A percentile compares a stretch with the other conserved stretches of the same genome.
These are phyloP conservation scores for Podotricha telesiphe DNA, from an alignment of 2,888 invertebrate species.

Conservation along the genomic window DNA sequence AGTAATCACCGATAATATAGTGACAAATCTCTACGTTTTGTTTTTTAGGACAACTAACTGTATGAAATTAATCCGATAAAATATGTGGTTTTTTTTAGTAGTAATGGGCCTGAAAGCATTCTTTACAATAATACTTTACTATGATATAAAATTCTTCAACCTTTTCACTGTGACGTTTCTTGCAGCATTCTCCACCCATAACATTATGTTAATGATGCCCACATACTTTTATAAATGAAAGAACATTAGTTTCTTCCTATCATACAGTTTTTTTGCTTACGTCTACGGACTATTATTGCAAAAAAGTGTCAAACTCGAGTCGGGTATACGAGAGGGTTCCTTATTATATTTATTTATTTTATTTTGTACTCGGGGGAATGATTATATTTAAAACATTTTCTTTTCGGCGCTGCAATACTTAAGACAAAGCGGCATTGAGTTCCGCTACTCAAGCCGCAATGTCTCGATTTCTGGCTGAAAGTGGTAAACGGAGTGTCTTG, in stretches of 20 bases:
- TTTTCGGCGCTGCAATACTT: no score
- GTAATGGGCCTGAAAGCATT: no score
- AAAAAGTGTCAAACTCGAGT: not conserved
- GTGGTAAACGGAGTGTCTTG: no score
- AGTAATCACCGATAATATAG: not conserved
- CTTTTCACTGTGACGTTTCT: not conserved
- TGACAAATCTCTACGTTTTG: not conserved
- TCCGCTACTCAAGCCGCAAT: no score
- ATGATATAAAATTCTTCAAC: not conserved
- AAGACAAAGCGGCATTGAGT: no score
- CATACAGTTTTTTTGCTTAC: constrained; percentile 15
- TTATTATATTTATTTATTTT: not conserved
- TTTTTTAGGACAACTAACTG: no score
- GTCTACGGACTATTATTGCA: not conserved
- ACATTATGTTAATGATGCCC: not conserved
- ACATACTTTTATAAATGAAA: constrained; percentile 1
- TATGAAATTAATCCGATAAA: no score
- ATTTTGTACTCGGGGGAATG: no score
- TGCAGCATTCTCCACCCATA: not conserved
- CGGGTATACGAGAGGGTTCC: not conserved
- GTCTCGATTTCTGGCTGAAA: no score
- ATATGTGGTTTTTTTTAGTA: no score
- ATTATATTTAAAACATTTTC: no score
- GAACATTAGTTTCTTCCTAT: not conserved
- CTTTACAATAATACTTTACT: not conserved